These are phyloP conservation scores for Molorchus minor DNA, from an alignment of 2,888 invertebrate genomes.

Conservation along the genomic window DNA sequence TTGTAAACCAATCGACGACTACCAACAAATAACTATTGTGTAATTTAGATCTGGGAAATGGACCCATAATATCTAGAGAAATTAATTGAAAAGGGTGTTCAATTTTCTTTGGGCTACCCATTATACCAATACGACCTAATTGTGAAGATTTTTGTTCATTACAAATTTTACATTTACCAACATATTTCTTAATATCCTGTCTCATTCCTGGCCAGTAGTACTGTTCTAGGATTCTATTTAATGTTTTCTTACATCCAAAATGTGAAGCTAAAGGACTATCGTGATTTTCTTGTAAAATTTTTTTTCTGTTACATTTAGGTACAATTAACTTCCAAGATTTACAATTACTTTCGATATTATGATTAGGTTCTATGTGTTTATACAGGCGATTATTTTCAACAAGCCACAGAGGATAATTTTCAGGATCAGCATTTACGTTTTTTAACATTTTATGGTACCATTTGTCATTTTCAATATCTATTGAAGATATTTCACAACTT, in stretches of 20 bases:
- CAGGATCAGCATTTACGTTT: not conserved
- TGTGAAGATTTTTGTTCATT: constrained; percentile 3
- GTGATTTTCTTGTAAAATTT: not conserved
- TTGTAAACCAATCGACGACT: too few species aligned
- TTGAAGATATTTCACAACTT: not conserved
- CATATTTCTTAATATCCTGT: not conserved
- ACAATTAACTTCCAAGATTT: not conserved
- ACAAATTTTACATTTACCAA: not conserved
- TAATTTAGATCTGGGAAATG: not conserved
- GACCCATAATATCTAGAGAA: not conserved
- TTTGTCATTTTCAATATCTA: not conserved
- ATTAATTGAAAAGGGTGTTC: constrained; percentile 1
- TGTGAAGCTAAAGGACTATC: not conserved
- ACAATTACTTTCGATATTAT: not conserved
- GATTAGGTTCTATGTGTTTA: not conserved
- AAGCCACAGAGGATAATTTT: not conserved
- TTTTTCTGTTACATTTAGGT: not conserved
- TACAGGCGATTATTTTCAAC: not conserved
- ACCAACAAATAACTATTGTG: not conserved
- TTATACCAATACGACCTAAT: not conserved
- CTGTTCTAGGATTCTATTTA: not conserved
- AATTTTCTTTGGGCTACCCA: not conserved
- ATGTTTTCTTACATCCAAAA: not conserved
- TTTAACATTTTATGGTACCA: not conserved
- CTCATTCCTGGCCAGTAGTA: not conserved